A percentile compares a stretch with the other conserved stretches of the same genome.
Conservation (phyloP, 2,113 vertebrate species). For the Guaruba guarouba region DNA sequence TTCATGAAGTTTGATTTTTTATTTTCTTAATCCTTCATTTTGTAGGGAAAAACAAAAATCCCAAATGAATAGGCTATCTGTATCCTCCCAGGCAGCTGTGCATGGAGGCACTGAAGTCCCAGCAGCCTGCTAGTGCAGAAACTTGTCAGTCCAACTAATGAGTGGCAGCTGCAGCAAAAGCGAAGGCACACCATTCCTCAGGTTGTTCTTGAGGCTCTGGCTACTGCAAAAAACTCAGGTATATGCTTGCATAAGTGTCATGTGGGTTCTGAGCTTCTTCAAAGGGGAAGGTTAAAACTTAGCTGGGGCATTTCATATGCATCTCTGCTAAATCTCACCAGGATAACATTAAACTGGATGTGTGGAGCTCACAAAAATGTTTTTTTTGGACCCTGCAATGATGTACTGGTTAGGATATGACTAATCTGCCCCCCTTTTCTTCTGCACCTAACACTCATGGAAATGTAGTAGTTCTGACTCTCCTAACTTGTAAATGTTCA, state of each 20-base stretch:
- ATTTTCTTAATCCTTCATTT: background rate
- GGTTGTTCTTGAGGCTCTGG: background rate
- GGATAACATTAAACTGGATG: background rate
- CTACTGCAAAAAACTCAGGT: accelerated
- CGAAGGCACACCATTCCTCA: background rate
- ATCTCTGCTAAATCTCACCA: background rate
- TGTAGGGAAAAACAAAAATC: background rate
- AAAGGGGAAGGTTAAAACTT: background rate
- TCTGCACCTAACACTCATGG: background rate
- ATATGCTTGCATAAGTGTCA: background rate
- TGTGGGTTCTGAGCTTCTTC: background rate
- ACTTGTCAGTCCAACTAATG: background rate
- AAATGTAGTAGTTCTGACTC: background rate
- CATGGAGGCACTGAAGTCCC: background rate
- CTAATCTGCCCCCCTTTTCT: background rate
- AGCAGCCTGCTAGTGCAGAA: background rate
- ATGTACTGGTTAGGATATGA: background rate
- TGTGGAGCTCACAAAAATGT: background rate
- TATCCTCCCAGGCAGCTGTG: background rate
- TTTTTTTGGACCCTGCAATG: background rate
- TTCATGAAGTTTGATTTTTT: background rate
- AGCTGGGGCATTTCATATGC: background rate
- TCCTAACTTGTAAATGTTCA: background rate
- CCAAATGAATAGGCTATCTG: background rate
- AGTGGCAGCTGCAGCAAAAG: background rate